Conservation (phyloP, 2,113 vertebrate species). For the Scolopax mira region DNA sequence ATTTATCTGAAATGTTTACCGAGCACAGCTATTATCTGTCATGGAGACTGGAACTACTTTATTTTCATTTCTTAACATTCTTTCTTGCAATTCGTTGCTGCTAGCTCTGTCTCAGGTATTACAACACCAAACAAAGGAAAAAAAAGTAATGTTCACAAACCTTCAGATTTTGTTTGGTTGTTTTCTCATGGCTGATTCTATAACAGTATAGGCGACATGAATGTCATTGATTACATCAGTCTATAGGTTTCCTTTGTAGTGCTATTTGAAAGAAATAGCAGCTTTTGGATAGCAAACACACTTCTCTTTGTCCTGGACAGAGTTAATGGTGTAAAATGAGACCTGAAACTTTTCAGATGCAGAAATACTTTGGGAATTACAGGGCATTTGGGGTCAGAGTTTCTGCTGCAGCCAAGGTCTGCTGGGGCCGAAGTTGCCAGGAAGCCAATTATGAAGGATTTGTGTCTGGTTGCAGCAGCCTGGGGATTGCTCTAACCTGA, state of each 20-base stretch:
- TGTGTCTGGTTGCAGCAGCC: slow-evolving; percentile 21
- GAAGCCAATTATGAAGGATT: slow-evolving; percentile 35
- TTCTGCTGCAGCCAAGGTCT: background rate
- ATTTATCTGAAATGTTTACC: slow-evolving; percentile 8
- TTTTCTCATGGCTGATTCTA: background rate
- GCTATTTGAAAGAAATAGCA: background rate
- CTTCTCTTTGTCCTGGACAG: background rate
- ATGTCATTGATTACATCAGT: background rate
- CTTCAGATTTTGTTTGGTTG: background rate
- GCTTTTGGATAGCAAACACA: background rate
- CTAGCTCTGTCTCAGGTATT: background rate
- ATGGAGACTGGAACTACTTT: background rate
- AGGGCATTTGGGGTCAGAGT: background rate
- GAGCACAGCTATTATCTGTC: background rate
- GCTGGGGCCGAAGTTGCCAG: background rate
- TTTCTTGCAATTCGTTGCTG: background rate
- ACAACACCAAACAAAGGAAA: background rate
- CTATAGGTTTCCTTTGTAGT: background rate
- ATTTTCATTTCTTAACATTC: background rate
- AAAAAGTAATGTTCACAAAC: background rate
- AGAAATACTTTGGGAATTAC: background rate
- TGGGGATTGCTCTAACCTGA: slow-evolving; percentile 25
- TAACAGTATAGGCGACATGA: background rate
- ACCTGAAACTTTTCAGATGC: background rate
- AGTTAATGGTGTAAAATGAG: background rate